phyloP scores from a whole-genome alignment of 2,888 invertebrate species.

The Dryobota labecula region DNA sequence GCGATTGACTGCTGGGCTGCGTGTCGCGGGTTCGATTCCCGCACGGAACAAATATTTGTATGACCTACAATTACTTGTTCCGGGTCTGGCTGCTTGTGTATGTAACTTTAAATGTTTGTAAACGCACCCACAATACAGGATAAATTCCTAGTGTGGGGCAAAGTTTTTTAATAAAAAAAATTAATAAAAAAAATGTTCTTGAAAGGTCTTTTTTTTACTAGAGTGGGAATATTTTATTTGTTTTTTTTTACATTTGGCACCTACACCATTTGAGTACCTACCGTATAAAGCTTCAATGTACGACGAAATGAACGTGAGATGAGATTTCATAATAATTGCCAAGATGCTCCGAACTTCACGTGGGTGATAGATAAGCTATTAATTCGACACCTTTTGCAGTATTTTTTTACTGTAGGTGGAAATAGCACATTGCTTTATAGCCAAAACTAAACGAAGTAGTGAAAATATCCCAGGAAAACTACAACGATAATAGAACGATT shows the following conservation, averaged over 20 bases:
- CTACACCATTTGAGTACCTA: too few relatives aligned
- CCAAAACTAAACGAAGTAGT: not conserved
- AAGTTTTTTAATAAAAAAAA: too few relatives aligned
- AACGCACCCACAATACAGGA: too few relatives aligned
- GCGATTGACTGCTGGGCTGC: too few relatives aligned
- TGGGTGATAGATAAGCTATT: not conserved
- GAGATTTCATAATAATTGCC: not conserved
- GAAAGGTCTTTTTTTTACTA: slow-evolving; percentile 4
- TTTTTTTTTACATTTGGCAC: not conserved
- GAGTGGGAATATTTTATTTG: not conserved
- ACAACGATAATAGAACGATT: not conserved
- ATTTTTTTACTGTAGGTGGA: not conserved
- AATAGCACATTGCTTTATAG: not conserved
- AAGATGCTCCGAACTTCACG: not conserved
- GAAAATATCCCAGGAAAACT: not conserved
- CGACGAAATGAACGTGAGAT: not conserved
- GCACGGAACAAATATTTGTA: too few relatives aligned
- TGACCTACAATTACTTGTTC: too few relatives aligned
- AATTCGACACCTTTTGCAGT: not conserved
- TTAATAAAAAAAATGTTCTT: too few relatives aligned
- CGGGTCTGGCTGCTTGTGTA: too few relatives aligned
- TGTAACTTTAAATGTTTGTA: too few relatives aligned
- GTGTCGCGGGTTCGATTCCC: too few relatives aligned
- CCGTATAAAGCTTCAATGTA: not conserved
- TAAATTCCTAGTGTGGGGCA: too few relatives aligned